Percentiles rank a stretch among this genome's conserved stretches.
Evolutionary conservation across 2,113 vertebrate species (phyloP).

Genomic region (Rhizomys pruinosus): DNA sequence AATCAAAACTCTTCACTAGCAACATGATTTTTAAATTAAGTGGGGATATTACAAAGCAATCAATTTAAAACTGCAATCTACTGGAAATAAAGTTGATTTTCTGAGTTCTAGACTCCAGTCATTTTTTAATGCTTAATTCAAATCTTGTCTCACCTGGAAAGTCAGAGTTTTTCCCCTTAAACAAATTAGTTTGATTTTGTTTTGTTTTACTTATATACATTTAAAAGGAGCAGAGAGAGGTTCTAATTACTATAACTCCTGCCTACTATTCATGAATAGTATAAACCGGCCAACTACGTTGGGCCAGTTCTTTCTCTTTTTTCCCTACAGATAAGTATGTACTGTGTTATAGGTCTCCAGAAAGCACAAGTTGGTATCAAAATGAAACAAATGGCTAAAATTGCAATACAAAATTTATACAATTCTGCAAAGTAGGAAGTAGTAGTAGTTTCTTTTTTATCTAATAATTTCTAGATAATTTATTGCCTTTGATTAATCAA

Average conservation of each 20-base stretch:
- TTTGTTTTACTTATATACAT: conserved; percentile 54
- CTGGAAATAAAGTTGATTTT: neutral
- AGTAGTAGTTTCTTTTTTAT: neutral
- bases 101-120: neutral
- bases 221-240: conserved; percentile 51
- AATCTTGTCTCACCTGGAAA: conserved; percentile 5
- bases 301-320: neutral
- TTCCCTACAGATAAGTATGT: neutral
- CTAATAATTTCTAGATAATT: conserved; percentile 27
- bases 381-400: conserved; percentile 22
- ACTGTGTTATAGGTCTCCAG: neutral
- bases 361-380: conserved; percentile 53
- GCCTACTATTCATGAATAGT: conserved; percentile 66
- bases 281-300: conserved; percentile 28
- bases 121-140: conserved; percentile 1
- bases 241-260: conserved; percentile 19
- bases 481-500: conserved; percentile 61
- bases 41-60: neutral
- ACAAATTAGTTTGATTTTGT: conserved; percentile 30
- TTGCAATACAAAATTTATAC: too few relatives aligned
- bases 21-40: conserved; percentile 38
- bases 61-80: conserved; percentile 15
- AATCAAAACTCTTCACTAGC: conserved; percentile 1
- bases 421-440: neutral
- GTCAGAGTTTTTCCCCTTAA: neutral